A percentile compares a stretch with the other conserved stretches of the same genome.
Evolutionary conservation across 92 coral and sea anemone genomes (phyloP).

Genomic region (Micromussa lordhowensis): DNA sequence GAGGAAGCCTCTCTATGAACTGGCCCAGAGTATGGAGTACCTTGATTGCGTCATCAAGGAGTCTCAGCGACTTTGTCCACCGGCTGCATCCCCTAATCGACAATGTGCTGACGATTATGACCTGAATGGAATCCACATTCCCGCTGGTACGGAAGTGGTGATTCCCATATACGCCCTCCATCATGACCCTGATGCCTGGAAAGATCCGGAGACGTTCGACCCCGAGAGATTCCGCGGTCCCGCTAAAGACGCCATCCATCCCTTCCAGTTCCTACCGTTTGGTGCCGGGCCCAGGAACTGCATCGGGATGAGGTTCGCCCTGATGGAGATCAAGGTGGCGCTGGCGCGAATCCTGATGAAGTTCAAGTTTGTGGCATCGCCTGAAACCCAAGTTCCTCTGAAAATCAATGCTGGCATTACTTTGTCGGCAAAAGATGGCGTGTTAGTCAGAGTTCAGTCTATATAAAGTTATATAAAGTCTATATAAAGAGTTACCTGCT

Average conservation of each 20-base stretch:
- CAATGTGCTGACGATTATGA: conserved; percentile 35
- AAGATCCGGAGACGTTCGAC: conserved; percentile 53
- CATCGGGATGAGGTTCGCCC: conserved; percentile 64
- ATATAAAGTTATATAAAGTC: too few species aligned
- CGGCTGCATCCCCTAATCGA: conserved; percentile 42
- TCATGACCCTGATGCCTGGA: conserved; percentile 63
- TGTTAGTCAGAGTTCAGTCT: background rate
- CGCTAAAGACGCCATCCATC: conserved; percentile 19
- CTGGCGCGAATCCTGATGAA: conserved; percentile 52
- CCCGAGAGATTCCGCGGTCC: conserved; percentile 57
- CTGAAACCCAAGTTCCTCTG: conserved; percentile 23
- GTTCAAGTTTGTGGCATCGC: background rate
- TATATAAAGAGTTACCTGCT: too few species aligned
- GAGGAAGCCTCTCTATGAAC: conserved; percentile 54
- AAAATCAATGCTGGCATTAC: conserved; percentile 43
- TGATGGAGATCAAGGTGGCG: conserved; percentile 61
- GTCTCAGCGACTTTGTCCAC: conserved; percentile 56
- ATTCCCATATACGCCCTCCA: conserved; percentile 50
- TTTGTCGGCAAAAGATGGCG: conserved; percentile 47
- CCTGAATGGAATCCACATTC: conserved; percentile 46
- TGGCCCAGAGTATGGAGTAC: conserved; percentile 57
- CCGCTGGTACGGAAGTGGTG: conserved; percentile 43
- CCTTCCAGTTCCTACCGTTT: conserved; percentile 59
- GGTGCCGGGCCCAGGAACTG: conserved; percentile 63
- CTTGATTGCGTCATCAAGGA: conserved; percentile 68